phyloP scores from a whole-genome alignment of 2,888 invertebrate species.

The Deilephila porcellus region DNA sequence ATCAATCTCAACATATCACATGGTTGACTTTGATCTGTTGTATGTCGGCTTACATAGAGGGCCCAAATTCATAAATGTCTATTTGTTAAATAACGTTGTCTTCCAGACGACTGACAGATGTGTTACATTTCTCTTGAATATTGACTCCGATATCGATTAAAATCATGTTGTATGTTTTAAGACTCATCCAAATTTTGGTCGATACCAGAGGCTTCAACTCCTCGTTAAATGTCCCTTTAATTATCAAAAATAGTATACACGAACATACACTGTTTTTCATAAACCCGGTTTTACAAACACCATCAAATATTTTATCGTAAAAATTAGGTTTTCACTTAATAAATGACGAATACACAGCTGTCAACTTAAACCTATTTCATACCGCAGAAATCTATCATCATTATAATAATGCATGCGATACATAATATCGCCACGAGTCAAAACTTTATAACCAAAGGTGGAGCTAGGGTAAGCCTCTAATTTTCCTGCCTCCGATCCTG shows the following conservation, averaged over 20 bases:
- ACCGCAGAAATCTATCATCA: background rate
- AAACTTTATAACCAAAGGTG: constrained; percentile 26
- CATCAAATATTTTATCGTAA: too few species aligned
- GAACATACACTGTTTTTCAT: too few species aligned
- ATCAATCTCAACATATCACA: constrained; percentile 10
- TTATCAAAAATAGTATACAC: too few species aligned
- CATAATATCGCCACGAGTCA: constrained; percentile 18
- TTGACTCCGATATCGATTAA: too few species aligned
- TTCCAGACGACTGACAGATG: too few species aligned
- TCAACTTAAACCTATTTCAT: background rate
- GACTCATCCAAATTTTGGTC: too few species aligned
- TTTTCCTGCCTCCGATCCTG: constrained; percentile 9
- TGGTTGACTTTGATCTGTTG: background rate
- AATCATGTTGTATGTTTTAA: too few species aligned
- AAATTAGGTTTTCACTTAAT: too few species aligned
- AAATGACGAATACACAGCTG: background rate
- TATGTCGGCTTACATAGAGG: background rate
- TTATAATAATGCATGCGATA: background rate
- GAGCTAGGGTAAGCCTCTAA: constrained; percentile 19
- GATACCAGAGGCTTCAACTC: background rate
- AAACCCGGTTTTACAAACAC: too few species aligned
- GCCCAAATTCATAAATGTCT: background rate
- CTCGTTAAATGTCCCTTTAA: background rate
- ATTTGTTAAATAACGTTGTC: background rate
- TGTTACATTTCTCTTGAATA: too few species aligned